Base-by-base conservation (phyloP, 2,888 invertebrate genomes). In the Torymus auratus region DNA sequence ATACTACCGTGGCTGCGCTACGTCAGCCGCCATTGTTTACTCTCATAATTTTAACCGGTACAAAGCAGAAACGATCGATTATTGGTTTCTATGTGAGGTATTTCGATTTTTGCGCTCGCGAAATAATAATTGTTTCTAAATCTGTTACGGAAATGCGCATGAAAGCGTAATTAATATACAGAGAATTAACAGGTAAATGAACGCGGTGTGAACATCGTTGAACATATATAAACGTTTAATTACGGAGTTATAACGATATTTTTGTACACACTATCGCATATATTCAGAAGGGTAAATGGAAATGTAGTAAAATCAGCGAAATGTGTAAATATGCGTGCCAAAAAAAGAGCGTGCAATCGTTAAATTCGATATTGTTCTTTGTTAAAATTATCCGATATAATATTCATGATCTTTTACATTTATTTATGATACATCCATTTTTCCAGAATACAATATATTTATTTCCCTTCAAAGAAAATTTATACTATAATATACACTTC, bases 171-270 rank as follows among this genome's bases (percentile, higher is more conserved):
- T 68, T 56, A 68, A 28, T 28, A 56, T n/a, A n/a, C n/a, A 55
- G n/a, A 11, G 52, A 68, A 56, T 56, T n/a, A 23, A 68, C 55
- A 7, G 56, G 28, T 2, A 11, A 52, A n/a, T 7, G 52, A 52
- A 53, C 15, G 64, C 11, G 64, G 41, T 64, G 41, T 50, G 64
- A 50, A 41, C 41, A 14, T n/a, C 64, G 64, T 41, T 64, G n/a
- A 64, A 64, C 41, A 41, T 62, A 5, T 10, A 10, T 15, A 15
- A n/a, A 11, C n/a, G 41, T 64, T 41, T 50, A 28, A 64, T 64
- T 50, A 64, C 64, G 15, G 15, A 41, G 64, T 5, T 64, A 64
- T 64, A 64, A 50, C 50, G 50, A 41, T 64, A 64, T 64, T 64
- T 50, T 64, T 10, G 64, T 15, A 11, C 41, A 13, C 11, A 64